phyloP scores from a whole-genome alignment of 2,113 vertebrate genomes.

The Orientallactaga bullata region DNA sequence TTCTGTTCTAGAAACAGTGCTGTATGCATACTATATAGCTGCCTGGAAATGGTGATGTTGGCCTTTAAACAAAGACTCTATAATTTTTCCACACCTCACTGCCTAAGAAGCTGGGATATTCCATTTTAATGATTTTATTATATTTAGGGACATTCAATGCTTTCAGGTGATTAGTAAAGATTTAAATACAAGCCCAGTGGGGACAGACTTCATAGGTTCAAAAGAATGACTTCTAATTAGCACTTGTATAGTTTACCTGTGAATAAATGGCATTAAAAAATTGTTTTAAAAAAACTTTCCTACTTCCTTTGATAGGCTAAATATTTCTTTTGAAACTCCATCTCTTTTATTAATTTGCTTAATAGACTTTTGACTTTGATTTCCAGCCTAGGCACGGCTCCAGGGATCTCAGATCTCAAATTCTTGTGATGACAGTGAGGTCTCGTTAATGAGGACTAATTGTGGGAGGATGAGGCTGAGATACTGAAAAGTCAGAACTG shows the following conservation, averaged over 20 bases:
- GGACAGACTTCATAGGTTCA: conserved; percentile 24
- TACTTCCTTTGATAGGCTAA: conserved; percentile 58
- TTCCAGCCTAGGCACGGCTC: conserved; percentile 14
- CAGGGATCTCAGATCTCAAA: conserved; percentile 17
- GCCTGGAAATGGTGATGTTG: background rate
- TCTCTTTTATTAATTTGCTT: conserved; percentile 70
- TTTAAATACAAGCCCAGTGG: conserved; percentile 18
- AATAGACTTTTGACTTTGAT: conserved; percentile 78
- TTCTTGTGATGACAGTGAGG: background rate
- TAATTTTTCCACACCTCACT: background rate
- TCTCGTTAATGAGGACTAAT: conserved; percentile 61
- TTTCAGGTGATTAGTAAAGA: conserved; percentile 55
- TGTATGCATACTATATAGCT: background rate
- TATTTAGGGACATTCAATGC: background rate
- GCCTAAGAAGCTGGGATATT: conserved; percentile 23
- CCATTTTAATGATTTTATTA: conserved; percentile 59
- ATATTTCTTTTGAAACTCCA: conserved; percentile 69
- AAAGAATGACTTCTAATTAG: conserved; percentile 71
- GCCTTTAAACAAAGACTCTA: background rate
- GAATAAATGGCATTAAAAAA: conserved; percentile 58
- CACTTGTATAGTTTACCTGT: conserved; percentile 35
- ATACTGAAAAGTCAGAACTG: background rate
- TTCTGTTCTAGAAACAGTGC: background rate
- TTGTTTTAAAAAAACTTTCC: background rate
- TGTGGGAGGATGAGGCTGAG: conserved; percentile 25